Conservation (phyloP, 2,797 vertebrate species). For the Cossypha niveicapilla region DNA sequence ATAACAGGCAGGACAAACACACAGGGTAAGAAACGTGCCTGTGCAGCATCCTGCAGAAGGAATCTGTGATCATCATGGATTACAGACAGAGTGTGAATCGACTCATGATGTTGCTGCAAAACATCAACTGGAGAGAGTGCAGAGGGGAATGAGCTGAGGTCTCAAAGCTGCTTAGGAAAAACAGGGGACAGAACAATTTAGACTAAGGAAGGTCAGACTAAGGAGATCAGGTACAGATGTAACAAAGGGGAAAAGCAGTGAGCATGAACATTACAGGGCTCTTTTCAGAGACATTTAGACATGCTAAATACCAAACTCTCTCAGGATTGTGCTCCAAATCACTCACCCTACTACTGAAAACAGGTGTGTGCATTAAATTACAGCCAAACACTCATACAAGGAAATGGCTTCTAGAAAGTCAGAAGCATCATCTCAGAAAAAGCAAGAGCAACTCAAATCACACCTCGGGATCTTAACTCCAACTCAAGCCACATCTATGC, state of each 20-base stretch:
- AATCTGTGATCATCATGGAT: neutral
- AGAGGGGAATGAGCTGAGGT: neutral
- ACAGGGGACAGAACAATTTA: neutral
- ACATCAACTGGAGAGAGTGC: neutral
- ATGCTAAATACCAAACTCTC: neutral
- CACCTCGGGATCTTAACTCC: neutral
- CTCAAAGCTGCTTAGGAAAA: neutral
- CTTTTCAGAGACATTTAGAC: neutral
- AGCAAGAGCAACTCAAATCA: neutral
- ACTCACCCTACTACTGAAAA: neutral
- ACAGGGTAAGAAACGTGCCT: neutral
- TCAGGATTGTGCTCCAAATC: neutral
- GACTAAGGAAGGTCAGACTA: neutral
- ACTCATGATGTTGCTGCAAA: neutral
- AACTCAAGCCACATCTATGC: neutral
- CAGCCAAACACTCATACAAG: neutral
- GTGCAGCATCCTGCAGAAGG: neutral
- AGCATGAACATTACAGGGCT: neutral
- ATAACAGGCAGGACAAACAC: neutral
- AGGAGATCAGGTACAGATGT: neutral
- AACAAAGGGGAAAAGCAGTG: neutral
- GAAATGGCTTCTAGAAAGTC: neutral
- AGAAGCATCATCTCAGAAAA: neutral
- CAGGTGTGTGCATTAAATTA: neutral
- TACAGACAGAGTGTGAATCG: rapidly evolving